phyloP scores from a whole-genome alignment of 1,140 invertebrate species.

The Drosophila arizonae region DNA sequence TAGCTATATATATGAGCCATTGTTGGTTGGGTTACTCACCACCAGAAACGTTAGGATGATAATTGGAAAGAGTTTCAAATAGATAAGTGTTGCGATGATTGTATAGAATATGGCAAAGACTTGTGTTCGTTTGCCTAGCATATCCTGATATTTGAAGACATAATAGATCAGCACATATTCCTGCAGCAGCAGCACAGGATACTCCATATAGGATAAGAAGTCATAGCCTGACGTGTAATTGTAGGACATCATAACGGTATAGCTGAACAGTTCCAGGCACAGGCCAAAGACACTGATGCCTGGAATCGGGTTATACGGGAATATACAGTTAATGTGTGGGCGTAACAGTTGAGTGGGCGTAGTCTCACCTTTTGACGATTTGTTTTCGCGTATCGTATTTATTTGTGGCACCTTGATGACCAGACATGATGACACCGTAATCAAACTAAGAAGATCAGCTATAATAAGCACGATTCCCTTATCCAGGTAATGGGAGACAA shows the following conservation, averaged over 20 bases:
- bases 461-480: conserved; percentile 79
- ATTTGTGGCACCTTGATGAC: conserved; percentile 88
- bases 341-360: conserved; percentile 10
- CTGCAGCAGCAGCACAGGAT: conserved; percentile 87
- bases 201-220: conserved; percentile 87
- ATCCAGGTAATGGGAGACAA: conserved; percentile 63
- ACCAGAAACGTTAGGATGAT: conserved; percentile 85
- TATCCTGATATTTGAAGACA: conserved; percentile 85
- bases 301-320: conserved; percentile 12
- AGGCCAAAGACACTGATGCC: conserved; percentile 72
- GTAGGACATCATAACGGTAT: conserved; percentile 87
- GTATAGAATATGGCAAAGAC: conserved; percentile 84
- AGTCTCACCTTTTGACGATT: conserved; percentile 84
- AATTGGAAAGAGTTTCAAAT: conserved; percentile 85
- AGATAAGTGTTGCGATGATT: conserved; percentile 83
- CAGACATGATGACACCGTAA: conserved; percentile 86
- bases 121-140: conserved; percentile 84
- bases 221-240: conserved; percentile 87
- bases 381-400: conserved; percentile 84
- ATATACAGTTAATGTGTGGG: not conserved
- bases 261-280: conserved; percentile 84
- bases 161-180: conserved; percentile 86
- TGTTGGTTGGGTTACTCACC: conserved; percentile 83
- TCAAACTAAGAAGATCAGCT: conserved; percentile 85
- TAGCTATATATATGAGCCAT: conserved; percentile 4